Base-by-base conservation (phyloP, 2,888 invertebrate species). In the Crioceris asparagi region DNA sequence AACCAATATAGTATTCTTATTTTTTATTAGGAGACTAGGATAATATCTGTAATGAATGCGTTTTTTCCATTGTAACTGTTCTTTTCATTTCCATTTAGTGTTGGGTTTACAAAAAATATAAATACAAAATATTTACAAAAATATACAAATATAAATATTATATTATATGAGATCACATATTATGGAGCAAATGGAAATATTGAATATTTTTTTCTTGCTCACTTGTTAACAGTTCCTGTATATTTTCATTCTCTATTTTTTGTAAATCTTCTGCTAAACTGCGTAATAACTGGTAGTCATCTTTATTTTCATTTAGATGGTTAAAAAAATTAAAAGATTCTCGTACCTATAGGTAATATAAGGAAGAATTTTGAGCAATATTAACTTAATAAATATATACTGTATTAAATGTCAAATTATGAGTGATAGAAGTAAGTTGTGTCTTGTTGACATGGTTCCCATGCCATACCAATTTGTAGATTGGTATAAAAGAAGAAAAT, bases 381-480 rank as follows among this genome's bases (percentile, higher is more conserved):
- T 59, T 61, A 61, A 56, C 49, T 50, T 56, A 57, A 56, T 50
- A 44, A 43, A 45, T 53, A 53, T 51, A 49, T 51, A 56, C 42
- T 54, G 55, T 59, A 58, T 30, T 60, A 55, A 59, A 58, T 62
- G 63, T 63, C 62, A 63, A 62, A 63, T 61, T 61, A 60, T 54
- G 55, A 62, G 60, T 62, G 62, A 63, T 62, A 63, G 60, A 53
- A 51, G 23, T 23, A 11, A 47, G 45, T 46, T 53, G 53, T 47
- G 15, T 27, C 15, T 12, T 27, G 29, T 27, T 36, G 38, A n/a
- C 40, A 39, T 42, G 35, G 45, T 35, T 41, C 40, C 31, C 36
- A 39, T 31, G 14, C 12, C 27, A 27, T 14, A 27, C 8, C 4
- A 25, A 27, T 27, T 27, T 27, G 33, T 17, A 15, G 33, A 17